Evolutionary conservation across 2,888 invertebrate species (phyloP), one percentile per base, ranked within the genome.

Genomic region (Melolontha melolontha): DNA sequence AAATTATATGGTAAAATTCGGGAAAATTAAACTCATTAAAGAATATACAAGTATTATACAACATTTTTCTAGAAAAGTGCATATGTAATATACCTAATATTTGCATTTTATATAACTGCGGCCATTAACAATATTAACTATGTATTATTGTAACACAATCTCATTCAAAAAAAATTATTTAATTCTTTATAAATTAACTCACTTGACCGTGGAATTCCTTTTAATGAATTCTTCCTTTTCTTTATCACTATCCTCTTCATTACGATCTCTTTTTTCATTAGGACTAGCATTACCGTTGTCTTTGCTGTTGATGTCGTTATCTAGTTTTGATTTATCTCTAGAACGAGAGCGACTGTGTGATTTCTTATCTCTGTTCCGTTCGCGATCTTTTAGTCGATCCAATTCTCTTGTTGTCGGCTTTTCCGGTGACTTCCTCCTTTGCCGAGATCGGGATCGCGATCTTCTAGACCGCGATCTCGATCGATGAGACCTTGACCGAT

Each of bases 211-310:
- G 34, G 66, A 59, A 67, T 67, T 67, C 22, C 51, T 67, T 51
- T 67, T 67, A 59, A 49, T 41, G 16, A 55, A 75, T 50, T 79
- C 78, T 4, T 76, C 75, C 40, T 76, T 78, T n/a, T 78, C 78
- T 42, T 76, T 74, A 54, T 76, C 76, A 64, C 77, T 80, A 22
- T 75, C 75, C 42, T 75, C 74, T 12, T 66, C 69, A 47, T 69
- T 69, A 12, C 69, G 40, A 49, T 69, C 69, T 49, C 67, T 62
- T 29, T 64, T 66, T 52, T 76, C 78, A 29, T 71, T 75, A 1
- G 81, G 82, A 72, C 81, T 82, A 57, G 78, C 79, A 71, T 79
- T 82, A 22, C 84, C 84, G 67, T 83, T 84, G 63, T 83, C 83
- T 66, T 79, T 81, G 12, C 81, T 78, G 64, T 80, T 78, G 41